A percentile compares a stretch with the other conserved stretches of the same genome.
phyloP scores from a whole-genome alignment of 2,888 invertebrate genomes.

The Heteropelma amictum region DNA sequence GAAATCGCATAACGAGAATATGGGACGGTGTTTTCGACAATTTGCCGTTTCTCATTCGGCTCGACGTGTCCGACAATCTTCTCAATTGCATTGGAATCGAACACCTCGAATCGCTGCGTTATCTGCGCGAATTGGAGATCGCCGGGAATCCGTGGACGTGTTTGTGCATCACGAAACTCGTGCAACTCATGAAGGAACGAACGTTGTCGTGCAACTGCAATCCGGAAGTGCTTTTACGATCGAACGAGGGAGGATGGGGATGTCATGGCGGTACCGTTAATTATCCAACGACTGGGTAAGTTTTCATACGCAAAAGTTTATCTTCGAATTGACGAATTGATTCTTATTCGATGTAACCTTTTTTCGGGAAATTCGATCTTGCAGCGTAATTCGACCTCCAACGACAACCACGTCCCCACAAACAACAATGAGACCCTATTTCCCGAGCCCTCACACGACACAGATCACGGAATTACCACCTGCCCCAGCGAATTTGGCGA shows the following conservation, averaged over 20 bases:
- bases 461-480: too few relatives aligned
- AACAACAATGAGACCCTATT: slow-evolving; percentile 4
- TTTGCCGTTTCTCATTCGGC: slow-evolving; percentile 55
- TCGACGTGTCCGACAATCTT: slow-evolving; percentile 64
- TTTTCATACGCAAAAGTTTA: not conserved
- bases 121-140: slow-evolving; percentile 59
- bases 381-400: slow-evolving; percentile 12
- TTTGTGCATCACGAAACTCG: slow-evolving; percentile 62
- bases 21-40: slow-evolving; percentile 62
- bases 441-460: slow-evolving; percentile 37
- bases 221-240: slow-evolving; percentile 43
- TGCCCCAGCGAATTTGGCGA: slow-evolving; percentile 9
- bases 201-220: slow-evolving; percentile 60
- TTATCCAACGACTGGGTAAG: slow-evolving; percentile 5
- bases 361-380: not conserved
- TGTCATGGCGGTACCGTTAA: not conserved
- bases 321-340: not conserved
- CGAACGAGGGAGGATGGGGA: slow-evolving; percentile 44
- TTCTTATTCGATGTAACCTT: not conserved
- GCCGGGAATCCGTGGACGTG: slow-evolving; percentile 69
- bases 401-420: slow-evolving; percentile 4
- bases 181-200: slow-evolving; percentile 59
- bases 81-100: slow-evolving; percentile 69
- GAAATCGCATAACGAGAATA: slow-evolving; percentile 65
- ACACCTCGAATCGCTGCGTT: slow-evolving; percentile 56